These are phyloP conservation scores for Kryphioiulus occultus DNA, from an alignment of 2,888 invertebrate species.

Conservation along the genomic window DNA sequence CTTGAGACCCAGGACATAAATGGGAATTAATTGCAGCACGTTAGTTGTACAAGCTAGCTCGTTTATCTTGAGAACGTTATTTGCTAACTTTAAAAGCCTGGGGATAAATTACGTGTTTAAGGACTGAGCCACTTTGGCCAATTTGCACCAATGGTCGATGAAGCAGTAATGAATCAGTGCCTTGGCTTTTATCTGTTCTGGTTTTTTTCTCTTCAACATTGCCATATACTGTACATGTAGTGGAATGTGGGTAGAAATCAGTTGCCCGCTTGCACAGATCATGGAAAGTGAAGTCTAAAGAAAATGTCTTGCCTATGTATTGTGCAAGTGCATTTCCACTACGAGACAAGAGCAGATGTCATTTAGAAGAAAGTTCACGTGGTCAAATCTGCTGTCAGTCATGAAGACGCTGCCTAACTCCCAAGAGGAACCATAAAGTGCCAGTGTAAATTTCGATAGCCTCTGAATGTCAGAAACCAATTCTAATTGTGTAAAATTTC, in stretches of 20 bases:
- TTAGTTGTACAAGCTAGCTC: not conserved
- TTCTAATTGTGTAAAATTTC: no score
- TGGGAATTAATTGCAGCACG: slow-evolving; percentile 2
- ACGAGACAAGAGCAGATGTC: no score
- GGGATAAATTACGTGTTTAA: not conserved
- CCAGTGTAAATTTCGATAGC: no score
- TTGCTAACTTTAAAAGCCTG: not conserved
- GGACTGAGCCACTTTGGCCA: not conserved
- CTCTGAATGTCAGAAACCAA: no score
- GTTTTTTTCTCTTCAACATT: no score
- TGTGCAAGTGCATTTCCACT: no score
- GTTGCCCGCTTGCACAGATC: not conserved
- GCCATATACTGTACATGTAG: no score
- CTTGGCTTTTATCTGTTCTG: not conserved
- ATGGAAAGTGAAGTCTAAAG: not conserved
- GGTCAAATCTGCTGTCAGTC: no score
- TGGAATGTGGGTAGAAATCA: not conserved
- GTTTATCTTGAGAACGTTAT: not conserved
- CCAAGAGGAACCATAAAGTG: no score
- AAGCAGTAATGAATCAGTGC: not conserved
- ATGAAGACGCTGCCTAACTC: no score
- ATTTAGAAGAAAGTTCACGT: no score
- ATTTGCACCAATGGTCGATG: not conserved
- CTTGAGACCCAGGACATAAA: not conserved
- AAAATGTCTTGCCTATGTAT: not conserved